Conservation (phyloP, 2,113 vertebrate genomes). For the Aix galericulata region DNA sequence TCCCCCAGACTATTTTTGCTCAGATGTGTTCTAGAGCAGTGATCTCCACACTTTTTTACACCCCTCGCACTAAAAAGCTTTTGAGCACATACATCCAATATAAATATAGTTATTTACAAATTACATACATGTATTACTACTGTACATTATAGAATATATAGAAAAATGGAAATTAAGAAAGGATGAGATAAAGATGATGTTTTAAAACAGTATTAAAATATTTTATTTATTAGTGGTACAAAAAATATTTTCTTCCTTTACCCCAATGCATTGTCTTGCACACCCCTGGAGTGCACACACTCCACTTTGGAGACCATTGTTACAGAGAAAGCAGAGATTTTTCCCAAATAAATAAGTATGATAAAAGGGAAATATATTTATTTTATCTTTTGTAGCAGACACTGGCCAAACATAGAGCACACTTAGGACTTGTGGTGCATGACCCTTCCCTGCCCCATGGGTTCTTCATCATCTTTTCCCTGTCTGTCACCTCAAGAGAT, state of each 20-base stretch:
- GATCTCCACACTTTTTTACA: not conserved
- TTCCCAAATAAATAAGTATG: not conserved
- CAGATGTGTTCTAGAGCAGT: not conserved
- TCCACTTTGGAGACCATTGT: not conserved
- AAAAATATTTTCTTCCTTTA: not conserved
- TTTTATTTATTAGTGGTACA: not conserved
- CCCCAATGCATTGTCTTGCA: not conserved
- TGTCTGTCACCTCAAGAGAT: not conserved
- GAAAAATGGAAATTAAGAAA: not conserved
- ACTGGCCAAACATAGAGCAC: not conserved
- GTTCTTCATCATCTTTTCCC: not conserved
- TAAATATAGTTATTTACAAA: not conserved
- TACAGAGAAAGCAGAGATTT: not conserved
- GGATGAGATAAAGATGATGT: not conserved
- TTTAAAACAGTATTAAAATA: not conserved
- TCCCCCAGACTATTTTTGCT: not conserved
- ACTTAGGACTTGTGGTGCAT: rapidly evolving
- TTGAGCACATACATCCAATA: no score
- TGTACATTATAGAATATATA: not conserved
- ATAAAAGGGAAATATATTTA: not conserved
- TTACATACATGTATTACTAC: not conserved
- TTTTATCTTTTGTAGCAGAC: not conserved
- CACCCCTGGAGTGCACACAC: not conserved
- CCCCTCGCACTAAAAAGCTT: not conserved
- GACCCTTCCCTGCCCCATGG: not conserved